Base-by-base conservation (phyloP, 2,888 invertebrate species). In the Drosophila merina region DNA sequence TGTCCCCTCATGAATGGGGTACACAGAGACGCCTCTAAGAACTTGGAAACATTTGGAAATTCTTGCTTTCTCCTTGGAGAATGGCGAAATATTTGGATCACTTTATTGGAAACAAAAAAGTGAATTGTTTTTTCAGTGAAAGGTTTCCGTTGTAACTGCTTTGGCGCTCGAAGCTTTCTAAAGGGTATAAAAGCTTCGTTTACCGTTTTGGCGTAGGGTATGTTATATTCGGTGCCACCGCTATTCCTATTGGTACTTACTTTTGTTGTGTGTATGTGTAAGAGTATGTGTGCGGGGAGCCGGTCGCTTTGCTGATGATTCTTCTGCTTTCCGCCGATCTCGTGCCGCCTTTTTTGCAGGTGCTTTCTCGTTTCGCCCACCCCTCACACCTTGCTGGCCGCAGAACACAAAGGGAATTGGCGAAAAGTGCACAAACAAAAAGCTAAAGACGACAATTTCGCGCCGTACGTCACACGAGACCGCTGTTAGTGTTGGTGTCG, bases 1-100 rank as follows among this genome's bases (percentile, higher is more conserved):
- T 52, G 70, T 54, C 45, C 70, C 70, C 74, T 70, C 67, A 58
- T 80, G 71, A 83, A 84, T 73, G 84, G 40, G 12, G 40, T 42
- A 42, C 40, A 20, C 3, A 56, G 64, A 49, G 45, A 64, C 20
- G 20, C 1, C 20, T 57, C 62, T 82, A n/a, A n/a, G 4, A 0
- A 2, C 28, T 28, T 4, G 1, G 2, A 28, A 4, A 28, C 5
- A 28, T 28, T 0, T 28, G 62, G 47, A 28, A 4, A 12, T n/a
- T 5, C 36, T 38, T 38, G 36, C 57, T 28, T 59, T 60, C 45
- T 45, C 36, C n/a, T 36, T 36, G 36, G 36, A 33, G 33, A 33
- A 10, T 33, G 33, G 9, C 9, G 9, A 0, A 10, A 10, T 9
- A 4, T 33, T 33, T 0, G 33, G 33, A 3, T 33, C 28, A 0